Base-by-base conservation (phyloP, 1,140 invertebrate species). In the Calephelis nemesis region DNA sequence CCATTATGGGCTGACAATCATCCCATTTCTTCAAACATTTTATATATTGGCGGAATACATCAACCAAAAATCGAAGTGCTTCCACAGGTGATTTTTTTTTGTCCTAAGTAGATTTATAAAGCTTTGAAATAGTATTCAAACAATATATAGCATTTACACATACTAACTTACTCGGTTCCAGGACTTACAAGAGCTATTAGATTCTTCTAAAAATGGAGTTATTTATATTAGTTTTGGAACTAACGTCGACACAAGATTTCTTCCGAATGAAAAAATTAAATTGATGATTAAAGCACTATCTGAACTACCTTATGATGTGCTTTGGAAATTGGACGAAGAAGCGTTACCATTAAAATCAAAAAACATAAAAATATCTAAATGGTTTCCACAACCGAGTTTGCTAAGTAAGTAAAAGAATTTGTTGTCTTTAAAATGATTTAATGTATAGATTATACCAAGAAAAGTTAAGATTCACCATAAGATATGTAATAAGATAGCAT, bases 141-240 rank as follows among this genome's bases (percentile, higher is more conserved):
- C 7, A 11, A 12, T 11, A 11, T 12, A 30, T 10, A 11, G 9
- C 9, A 54, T 19, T 19, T 13, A 1, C 13, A 19, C 5, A 5
- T 30, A 9, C 7, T 15, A 50, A 50, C 3, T 50, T 6, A 15
- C 13, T 13, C 6, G n/a, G 15, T 82, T 79, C 39, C 60, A 84
- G 82, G 90, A 94, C 65, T 74, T 95, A 12, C 74, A 93, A 73
- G 72, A 90, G n/a, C 93, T 92, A 52, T 69, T 95, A 13, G 90
- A 93, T 39, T 85, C 93, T 11, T 82, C 92, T 40, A 75, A 91
- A n/a, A 63, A 75, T 11, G 94, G 94, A 3, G 92, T 93, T 0
- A 92, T 95, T 47, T 93, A 94, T 65, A 93, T 95, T 70, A 94
- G 94, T 74, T 85, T 95, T 71, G 95, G 95, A 5, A 92, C 93